phyloP scores from a whole-genome alignment of 2,113 vertebrate species.

The Lophura nycthemera region DNA sequence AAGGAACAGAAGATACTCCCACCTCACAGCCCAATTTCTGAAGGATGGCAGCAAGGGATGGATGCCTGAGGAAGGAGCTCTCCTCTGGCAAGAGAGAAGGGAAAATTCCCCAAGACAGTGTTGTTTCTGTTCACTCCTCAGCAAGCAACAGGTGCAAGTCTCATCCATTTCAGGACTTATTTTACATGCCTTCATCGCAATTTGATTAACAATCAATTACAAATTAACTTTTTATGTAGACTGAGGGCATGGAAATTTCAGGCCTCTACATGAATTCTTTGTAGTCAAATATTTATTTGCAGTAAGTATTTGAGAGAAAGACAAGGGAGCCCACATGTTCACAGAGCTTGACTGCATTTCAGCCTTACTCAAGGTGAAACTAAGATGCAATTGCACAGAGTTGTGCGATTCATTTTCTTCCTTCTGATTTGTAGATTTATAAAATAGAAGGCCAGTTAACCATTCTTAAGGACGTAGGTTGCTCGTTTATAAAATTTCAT shows the following conservation, averaged over 20 bases:
- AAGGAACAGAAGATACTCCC: neutral
- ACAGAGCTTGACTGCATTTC: neutral
- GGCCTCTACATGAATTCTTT: neutral
- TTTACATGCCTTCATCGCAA: neutral
- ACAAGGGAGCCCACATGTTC: neutral
- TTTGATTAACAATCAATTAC: neutral
- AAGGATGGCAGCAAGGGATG: neutral
- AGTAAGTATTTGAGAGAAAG: neutral
- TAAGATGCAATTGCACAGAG: neutral
- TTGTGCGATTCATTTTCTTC: neutral
- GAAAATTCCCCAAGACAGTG: neutral
- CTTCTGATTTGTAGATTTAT: neutral
- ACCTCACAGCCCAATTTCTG: neutral
- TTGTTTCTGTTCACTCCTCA: neutral
- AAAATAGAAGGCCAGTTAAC: neutral
- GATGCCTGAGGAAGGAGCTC: fast-evolving
- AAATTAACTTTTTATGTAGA: neutral
- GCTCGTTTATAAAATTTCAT: neutral
- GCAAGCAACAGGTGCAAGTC: neutral
- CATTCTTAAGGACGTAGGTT: neutral
- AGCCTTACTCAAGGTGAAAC: neutral
- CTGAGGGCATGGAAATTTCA: neutral
- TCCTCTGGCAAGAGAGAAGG: neutral
- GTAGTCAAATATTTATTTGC: neutral
- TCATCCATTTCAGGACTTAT: neutral